Evolutionary conservation across 2,113 vertebrate genomes (phyloP).

Genomic region (Carlito syrichta): DNA sequence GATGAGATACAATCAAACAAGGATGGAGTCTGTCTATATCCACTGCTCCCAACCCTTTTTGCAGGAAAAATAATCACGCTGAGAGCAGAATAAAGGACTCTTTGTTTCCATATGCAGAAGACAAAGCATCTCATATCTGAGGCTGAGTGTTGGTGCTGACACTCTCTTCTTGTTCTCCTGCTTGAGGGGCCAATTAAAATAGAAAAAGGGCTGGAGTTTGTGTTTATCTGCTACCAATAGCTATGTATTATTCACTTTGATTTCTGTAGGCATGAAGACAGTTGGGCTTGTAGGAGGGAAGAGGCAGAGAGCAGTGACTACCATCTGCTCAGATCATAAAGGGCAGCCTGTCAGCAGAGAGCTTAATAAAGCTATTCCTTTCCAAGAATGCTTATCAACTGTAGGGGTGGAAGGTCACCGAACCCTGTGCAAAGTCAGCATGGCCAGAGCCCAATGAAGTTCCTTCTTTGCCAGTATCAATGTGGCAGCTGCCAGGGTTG

Average conservation of each 20-base stretch:
- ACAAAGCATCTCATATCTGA: conserved; percentile 30
- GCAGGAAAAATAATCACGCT: conserved; percentile 40
- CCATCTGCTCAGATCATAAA: conserved; percentile 66
- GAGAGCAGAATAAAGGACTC: conserved; percentile 40
- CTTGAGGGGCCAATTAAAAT: conserved; percentile 75
- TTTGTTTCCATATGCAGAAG: conserved; percentile 56
- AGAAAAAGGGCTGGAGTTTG: conserved; percentile 64
- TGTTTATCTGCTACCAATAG: conserved; percentile 65
- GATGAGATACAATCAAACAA: conserved; percentile 34
- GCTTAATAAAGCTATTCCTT: conserved; percentile 47
- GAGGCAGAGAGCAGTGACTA: conserved; percentile 27
- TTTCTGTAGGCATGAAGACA: conserved; percentile 57
- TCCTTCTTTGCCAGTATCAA: neutral
- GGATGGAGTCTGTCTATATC: neutral
- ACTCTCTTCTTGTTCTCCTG: conserved; percentile 59
- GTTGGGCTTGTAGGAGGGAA: conserved; percentile 50
- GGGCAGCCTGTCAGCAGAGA: conserved; percentile 32
- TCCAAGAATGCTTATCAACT: conserved; percentile 23
- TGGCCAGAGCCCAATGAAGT: neutral
- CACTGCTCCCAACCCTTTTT: neutral
- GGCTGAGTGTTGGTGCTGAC: conserved; percentile 31
- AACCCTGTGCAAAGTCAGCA: neutral
- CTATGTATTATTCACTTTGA: conserved; percentile 73
- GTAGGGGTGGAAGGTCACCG: neutral
- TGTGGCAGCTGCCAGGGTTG: neutral